These are phyloP conservation scores for Smutsia temminckii DNA, from an alignment of 2,797 vertebrate species.

Conservation along the genomic window DNA sequence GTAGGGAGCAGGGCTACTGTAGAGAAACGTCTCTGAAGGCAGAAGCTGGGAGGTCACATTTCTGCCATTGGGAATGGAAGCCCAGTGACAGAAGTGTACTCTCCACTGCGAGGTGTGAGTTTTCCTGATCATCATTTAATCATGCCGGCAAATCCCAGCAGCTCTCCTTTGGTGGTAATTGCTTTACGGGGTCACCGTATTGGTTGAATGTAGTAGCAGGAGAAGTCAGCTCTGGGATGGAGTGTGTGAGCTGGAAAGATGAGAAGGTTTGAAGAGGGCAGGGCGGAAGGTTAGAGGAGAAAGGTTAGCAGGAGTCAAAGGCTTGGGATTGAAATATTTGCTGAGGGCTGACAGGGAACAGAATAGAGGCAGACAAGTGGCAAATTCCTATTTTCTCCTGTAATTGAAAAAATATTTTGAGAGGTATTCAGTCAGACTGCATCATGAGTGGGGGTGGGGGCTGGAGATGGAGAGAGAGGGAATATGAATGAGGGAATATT, in stretches of 20 bases:
- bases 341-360: slow-evolving; percentile 85
- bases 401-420: slow-evolving; percentile 88
- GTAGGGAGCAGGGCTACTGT: neutral
- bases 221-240: slow-evolving; percentile 17
- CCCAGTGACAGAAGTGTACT: neutral
- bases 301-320: slow-evolving; percentile 80
- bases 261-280: slow-evolving; percentile 78
- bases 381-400: slow-evolving; percentile 86
- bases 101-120: neutral
- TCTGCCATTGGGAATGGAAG: neutral
- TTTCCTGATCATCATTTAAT: neutral
- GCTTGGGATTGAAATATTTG: slow-evolving; percentile 85
- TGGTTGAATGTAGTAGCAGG: neutral
- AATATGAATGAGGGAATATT: slow-evolving; percentile 38
- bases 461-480: neutral
- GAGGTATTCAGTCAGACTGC: slow-evolving; percentile 81
- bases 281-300: slow-evolving; percentile 85
- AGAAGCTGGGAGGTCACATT: accelerated
- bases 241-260: slow-evolving; percentile 61
- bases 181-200: neutral
- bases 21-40: neutral
- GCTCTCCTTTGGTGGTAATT: neutral
- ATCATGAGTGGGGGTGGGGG: slow-evolving; percentile 70
- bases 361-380: slow-evolving; percentile 87
- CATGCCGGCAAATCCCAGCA: neutral